Conservation (phyloP, 2,113 vertebrate genomes). For the Corythoichthys intestinalis region DNA sequence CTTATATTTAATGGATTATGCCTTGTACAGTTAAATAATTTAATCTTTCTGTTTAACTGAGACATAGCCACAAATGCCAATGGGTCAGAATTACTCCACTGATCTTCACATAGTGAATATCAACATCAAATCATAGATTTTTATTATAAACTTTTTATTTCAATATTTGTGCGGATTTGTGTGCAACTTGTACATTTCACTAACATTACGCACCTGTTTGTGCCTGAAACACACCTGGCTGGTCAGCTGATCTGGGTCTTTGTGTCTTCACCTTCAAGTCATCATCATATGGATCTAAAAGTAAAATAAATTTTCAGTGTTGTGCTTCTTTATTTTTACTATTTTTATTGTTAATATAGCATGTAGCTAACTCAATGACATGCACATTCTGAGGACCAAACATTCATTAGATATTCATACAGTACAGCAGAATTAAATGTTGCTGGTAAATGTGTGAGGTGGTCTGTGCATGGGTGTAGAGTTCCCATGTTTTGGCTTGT, state of each 20-base stretch:
- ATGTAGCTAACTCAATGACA: not conserved
- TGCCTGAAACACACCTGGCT: conserved; percentile 95
- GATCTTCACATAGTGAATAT: not conserved
- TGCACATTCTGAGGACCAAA: no score
- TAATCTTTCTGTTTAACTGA: conserved; percentile 5
- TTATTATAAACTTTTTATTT: not conserved
- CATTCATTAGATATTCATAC: not conserved
- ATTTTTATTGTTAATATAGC: not conserved
- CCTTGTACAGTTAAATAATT: conserved; percentile 27
- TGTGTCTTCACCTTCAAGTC: conserved; percentile 97
- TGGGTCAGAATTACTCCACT: not conserved
- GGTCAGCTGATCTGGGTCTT: conserved; percentile 93
- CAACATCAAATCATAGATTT: not conserved
- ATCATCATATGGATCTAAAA: conserved; percentile 86
- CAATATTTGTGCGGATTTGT: conserved; percentile 7
- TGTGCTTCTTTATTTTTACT: not conserved
- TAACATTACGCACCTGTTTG: conserved; percentile 85
- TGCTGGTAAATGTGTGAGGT: not conserved
- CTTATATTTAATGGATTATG: conserved; percentile 23
- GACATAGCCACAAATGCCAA: conserved; percentile 10
- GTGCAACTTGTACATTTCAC: not conserved
- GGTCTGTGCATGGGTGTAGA: not conserved
- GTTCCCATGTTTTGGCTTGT: not conserved
- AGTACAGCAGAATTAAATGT: not conserved
- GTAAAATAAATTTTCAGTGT: not conserved